These are phyloP conservation scores for Antennarius maculatus DNA, from an alignment of 2,797 vertebrate genomes.

Conservation along the genomic window DNA sequence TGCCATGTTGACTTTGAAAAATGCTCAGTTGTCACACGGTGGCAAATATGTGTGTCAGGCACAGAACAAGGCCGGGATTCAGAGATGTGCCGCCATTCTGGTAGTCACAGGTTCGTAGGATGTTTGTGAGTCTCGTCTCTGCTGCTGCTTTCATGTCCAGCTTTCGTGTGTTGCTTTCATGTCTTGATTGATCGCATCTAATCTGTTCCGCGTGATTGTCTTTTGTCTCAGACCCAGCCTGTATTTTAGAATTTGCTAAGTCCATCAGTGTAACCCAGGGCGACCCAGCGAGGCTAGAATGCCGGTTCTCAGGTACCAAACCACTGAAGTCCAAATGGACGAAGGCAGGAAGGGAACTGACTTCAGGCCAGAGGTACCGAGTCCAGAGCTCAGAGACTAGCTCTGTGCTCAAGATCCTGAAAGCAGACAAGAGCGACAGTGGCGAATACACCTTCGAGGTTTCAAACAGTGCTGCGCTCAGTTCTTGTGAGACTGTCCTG, in stretches of 20 bases:
- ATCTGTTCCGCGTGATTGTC: conserved; percentile 1
- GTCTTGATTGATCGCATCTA: background rate
- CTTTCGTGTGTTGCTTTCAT: conserved; percentile 32
- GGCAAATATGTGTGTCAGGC: conserved; percentile 94
- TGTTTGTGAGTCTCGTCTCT: conserved; percentile 27
- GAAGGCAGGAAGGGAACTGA: conserved; percentile 87
- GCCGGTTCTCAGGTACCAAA: conserved; percentile 91
- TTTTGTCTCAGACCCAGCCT: conserved; percentile 86
- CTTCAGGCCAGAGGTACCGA: conserved; percentile 85
- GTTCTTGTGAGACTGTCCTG: conserved; percentile 85
- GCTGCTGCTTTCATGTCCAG: conserved; percentile 35
- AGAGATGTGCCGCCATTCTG: conserved; percentile 88
- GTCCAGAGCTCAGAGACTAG: conserved; percentile 85
- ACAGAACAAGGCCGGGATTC: conserved; percentile 92
- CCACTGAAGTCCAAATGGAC: conserved; percentile 87
- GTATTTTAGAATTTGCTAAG: conserved; percentile 86
- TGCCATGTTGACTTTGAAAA: conserved; percentile 87
- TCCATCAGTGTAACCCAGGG: conserved; percentile 89
- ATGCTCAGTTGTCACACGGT: conserved; percentile 88
- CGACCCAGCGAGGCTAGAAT: conserved; percentile 88
- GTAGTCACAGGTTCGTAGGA: conserved; percentile 91
- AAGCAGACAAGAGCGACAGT: conserved; percentile 85
- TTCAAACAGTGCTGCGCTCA: conserved; percentile 87
- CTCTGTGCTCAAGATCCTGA: conserved; percentile 84
- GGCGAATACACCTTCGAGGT: conserved; percentile 89